Evolutionary conservation across 1,140 invertebrate species (phyloP).

Genomic region (Maniola jurtina): DNA sequence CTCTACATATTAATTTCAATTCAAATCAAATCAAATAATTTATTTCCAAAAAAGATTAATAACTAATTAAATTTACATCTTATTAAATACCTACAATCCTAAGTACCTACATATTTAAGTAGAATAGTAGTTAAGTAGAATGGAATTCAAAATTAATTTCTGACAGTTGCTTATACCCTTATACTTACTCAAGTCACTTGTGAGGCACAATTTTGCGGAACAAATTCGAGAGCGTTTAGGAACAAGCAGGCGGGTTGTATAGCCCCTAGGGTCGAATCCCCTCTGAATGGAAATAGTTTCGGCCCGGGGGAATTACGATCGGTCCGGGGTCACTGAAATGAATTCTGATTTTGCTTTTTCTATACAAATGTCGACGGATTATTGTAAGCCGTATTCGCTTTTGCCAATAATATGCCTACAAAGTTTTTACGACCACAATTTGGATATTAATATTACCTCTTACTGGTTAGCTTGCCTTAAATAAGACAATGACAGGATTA

Average conservation of each 20-base stretch:
- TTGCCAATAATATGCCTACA: conserved; percentile 45
- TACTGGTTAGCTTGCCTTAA: neutral
- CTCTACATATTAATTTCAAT: too few relatives aligned
- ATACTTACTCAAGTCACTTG: conserved; percentile 10
- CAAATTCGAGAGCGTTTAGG: conserved; percentile 36
- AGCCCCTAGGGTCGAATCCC: conserved; percentile 47
- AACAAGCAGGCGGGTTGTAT: conserved; percentile 19
- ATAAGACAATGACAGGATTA: too few relatives aligned
- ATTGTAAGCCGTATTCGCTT: conserved; percentile 39
- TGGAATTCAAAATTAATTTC: too few relatives aligned
- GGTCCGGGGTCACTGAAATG: conserved; percentile 54
- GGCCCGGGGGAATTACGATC: conserved; percentile 50
- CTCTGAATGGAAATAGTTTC: conserved; percentile 68
- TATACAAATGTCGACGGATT: conserved; percentile 41
- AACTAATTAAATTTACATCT: too few relatives aligned
- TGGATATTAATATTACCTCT: conserved; percentile 19
- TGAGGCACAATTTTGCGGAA: conserved; percentile 36
- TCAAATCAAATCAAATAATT: too few relatives aligned
- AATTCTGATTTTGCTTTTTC: conserved; percentile 70
- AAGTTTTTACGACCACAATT: conserved; percentile 23
- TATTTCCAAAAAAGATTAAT: too few relatives aligned
- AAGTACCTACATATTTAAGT: too few relatives aligned
- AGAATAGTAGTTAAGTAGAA: too few relatives aligned
- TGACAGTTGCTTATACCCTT: too few relatives aligned
- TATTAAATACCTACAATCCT: too few relatives aligned